Conservation (phyloP, 1,140 invertebrate genomes). For the Cardiocondyla obscurior region DNA sequence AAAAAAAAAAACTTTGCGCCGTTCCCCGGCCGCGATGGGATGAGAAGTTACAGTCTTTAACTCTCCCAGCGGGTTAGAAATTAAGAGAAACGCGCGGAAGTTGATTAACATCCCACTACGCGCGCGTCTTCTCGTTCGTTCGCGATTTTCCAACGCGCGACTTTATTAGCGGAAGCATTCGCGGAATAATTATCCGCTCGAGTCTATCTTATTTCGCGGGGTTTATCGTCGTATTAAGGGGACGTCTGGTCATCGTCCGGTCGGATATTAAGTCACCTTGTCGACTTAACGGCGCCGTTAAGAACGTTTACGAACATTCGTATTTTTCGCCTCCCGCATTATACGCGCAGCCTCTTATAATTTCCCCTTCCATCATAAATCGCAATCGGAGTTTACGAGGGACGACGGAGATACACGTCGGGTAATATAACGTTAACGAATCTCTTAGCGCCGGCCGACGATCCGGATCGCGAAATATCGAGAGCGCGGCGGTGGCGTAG, state of each 20-base stretch:
- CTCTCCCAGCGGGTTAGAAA: background rate
- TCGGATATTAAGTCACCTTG: conserved; percentile 44
- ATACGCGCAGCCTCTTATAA: background rate
- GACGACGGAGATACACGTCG: background rate
- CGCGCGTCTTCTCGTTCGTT: background rate
- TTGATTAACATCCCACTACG: background rate
- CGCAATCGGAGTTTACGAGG: conserved; percentile 23
- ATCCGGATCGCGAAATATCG: background rate
- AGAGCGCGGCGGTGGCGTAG: background rate
- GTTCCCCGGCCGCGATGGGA: background rate
- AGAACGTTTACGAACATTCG: background rate
- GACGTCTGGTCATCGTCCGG: background rate
- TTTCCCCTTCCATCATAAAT: background rate
- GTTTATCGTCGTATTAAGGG: conserved; percentile 28
- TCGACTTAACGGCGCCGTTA: conserved; percentile 26
- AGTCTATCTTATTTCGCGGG: conserved; percentile 8
- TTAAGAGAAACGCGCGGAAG: background rate
- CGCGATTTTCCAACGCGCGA: background rate
- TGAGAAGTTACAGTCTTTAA: background rate
- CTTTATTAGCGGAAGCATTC: too few relatives aligned
- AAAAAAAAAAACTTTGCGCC: too few relatives aligned
- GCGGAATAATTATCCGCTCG: background rate
- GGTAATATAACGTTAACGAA: conserved; percentile 24
- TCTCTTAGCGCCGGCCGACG: background rate
- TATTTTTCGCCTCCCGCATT: background rate